These are phyloP conservation scores for Pomacea canaliculata DNA, from an alignment of 2,888 invertebrate species.

Conservation along the genomic window DNA sequence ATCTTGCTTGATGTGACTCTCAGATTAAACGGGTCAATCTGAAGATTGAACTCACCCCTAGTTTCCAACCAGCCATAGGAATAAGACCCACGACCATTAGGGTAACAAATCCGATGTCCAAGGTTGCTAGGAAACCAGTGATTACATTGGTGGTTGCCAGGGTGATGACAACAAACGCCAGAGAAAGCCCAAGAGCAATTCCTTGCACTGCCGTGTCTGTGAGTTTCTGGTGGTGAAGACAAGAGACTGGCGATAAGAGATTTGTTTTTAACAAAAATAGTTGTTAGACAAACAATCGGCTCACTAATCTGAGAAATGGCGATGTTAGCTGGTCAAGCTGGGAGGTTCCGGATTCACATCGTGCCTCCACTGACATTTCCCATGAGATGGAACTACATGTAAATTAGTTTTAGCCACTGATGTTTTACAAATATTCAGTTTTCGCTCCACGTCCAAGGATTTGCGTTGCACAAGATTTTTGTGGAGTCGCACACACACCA, in stretches of 20 bases:
- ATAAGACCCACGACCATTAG: constrained; percentile 62
- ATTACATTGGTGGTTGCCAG: constrained; percentile 62
- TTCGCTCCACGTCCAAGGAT: no score
- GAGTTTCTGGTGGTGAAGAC: constrained; percentile 44
- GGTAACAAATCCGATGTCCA: constrained; percentile 57
- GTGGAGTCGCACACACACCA: no score
- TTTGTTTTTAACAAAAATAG: no score
- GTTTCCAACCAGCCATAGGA: constrained; percentile 64
- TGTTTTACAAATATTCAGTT: no score
- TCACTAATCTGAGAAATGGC: no score
- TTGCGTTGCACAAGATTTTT: no score
- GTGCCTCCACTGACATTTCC: no score
- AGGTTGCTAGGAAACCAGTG: constrained; percentile 59
- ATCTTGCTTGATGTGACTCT: neutral
- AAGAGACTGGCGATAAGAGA: neutral
- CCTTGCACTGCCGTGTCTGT: constrained; percentile 56
- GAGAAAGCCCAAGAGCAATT: constrained; percentile 53
- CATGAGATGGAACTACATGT: no score
- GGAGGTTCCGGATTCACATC: no score
- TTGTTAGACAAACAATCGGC: no score
- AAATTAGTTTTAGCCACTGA: no score
- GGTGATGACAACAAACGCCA: constrained; percentile 59
- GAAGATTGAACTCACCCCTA: constrained; percentile 56
- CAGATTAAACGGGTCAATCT: neutral
- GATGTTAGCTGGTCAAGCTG: no score